Evolutionary conservation across 2,888 invertebrate genomes (phyloP), one percentile per base, ranked within the genome.

Genomic region (Leptinotarsa haldemani): DNA sequence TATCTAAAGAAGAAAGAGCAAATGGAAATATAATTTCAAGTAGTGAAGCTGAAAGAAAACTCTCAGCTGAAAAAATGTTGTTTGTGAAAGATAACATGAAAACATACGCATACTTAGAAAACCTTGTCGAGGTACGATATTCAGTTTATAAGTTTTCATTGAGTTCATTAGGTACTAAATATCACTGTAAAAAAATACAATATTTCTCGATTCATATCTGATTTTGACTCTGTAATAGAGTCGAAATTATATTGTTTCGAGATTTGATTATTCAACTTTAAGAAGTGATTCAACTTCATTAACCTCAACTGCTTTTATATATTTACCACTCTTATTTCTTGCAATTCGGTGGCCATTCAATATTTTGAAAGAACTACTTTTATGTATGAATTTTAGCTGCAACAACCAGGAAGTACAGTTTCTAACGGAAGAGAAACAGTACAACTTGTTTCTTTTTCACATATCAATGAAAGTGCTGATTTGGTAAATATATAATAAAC

Each of bases 91-190:
- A 52, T 52, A 52, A 7, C 52, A n/a, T 52, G 52, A 18, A 52
- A 52, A 52, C 52, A 52, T 52, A 52, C 18, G n/a, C 52, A n/a
- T 52, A 52, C n/a, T 52, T 52, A n/a, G 52, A 52, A 52, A 52
- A 52, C 52, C 52, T 52, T 52, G 9, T 52, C 52, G 52, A 52
- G n/a, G 52, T 52, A 52, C 52, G 52, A 52, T 52, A 52, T 52
- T 52, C n/a, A 52, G 52, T 52, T 15, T n/a, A 52, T 52, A 52
- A 52, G 52, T 18, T n/a, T 52, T n/a, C 18, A 52, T 52, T 52
- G 52, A 52, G 52, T 52, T 15, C n/a, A 52, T 48, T 25, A 25
- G 25, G 25, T 48, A 48, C 48, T 48, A 3, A 48, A 13, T 48
- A 48, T 48, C 48, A 48, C 48, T 48, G 16, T 48, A 48, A 48